Percentiles rank a stretch among this genome's conserved stretches.
These are phyloP conservation scores for Clinocottus analis DNA, from an alignment of 2,113 vertebrate species.

Conservation along the genomic window DNA sequence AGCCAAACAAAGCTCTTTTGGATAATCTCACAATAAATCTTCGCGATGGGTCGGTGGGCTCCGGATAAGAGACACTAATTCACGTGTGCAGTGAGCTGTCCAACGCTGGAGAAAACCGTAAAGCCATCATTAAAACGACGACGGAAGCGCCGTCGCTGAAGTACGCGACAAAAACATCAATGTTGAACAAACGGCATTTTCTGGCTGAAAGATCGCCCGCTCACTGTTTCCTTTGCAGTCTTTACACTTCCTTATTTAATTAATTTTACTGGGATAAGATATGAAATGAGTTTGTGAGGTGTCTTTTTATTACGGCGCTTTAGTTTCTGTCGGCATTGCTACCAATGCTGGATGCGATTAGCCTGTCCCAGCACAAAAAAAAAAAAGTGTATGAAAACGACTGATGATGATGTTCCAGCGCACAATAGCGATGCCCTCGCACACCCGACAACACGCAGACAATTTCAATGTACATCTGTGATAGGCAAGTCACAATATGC, in stretches of 20 bases:
- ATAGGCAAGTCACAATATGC: constrained; percentile 1
- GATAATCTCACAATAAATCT: background rate
- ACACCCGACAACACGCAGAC: constrained; percentile 5
- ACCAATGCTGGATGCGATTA: too few relatives aligned
- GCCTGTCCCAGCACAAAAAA: background rate
- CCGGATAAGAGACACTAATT: background rate
- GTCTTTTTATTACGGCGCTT: too few relatives aligned
- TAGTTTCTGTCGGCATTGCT: too few relatives aligned
- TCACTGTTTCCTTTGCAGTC: too few relatives aligned
- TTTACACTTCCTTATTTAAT: too few relatives aligned
- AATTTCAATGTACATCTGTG: constrained; percentile 24
- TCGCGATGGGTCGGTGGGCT: too few relatives aligned
- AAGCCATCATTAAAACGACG: background rate
- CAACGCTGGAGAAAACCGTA: background rate
- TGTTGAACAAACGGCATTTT: too few relatives aligned
- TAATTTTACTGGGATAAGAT: too few relatives aligned
- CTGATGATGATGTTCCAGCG: background rate
- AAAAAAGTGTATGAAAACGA: background rate
- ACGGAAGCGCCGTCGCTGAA: too few relatives aligned
- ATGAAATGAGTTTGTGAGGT: too few relatives aligned
- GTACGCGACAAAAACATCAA: too few relatives aligned
- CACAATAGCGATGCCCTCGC: background rate
- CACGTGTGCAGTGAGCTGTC: background rate
- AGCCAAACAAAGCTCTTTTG: background rate
- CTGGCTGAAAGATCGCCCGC: too few relatives aligned